Evolutionary conservation across 2,113 vertebrate genomes (phyloP).

Genomic region (Lanius collurio): DNA sequence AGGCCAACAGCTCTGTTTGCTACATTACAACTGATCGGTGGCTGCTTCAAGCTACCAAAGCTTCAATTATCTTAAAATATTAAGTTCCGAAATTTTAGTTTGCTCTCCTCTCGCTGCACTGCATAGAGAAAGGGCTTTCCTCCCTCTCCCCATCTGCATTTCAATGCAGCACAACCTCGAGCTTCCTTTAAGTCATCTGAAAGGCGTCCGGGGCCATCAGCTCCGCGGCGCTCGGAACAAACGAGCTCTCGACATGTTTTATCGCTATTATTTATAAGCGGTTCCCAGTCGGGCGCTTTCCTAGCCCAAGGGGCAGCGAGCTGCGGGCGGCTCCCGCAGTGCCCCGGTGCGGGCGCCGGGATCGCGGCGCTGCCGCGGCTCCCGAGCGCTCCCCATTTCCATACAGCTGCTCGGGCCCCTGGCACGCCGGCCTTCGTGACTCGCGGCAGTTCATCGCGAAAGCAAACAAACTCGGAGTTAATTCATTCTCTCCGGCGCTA

Average conservation of each 20-base stretch:
- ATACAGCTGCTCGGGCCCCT: background rate
- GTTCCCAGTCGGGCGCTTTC: background rate
- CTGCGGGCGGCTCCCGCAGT: background rate
- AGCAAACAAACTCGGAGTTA: background rate
- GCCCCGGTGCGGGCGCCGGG: background rate
- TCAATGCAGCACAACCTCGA: background rate
- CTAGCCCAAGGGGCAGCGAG: background rate
- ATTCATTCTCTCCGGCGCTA: background rate
- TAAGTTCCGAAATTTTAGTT: rapidly evolving
- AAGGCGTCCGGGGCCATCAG: background rate
- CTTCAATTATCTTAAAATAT: rapidly evolving
- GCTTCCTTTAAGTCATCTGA: background rate
- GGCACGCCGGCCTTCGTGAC: background rate
- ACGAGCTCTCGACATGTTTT: background rate
- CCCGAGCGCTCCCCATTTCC: background rate
- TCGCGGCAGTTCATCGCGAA: background rate
- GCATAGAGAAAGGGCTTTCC: background rate
- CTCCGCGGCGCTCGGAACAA: background rate
- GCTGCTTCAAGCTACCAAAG: background rate
- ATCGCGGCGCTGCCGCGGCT: background rate
- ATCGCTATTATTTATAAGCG: background rate
- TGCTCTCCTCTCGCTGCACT: background rate
- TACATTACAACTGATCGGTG: rapidly evolving
- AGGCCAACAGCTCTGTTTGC: background rate
- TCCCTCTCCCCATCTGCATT: background rate